These are phyloP conservation scores for Heliconius congener DNA, from an alignment of 1,140 invertebrate genomes.

Conservation along the genomic window DNA sequence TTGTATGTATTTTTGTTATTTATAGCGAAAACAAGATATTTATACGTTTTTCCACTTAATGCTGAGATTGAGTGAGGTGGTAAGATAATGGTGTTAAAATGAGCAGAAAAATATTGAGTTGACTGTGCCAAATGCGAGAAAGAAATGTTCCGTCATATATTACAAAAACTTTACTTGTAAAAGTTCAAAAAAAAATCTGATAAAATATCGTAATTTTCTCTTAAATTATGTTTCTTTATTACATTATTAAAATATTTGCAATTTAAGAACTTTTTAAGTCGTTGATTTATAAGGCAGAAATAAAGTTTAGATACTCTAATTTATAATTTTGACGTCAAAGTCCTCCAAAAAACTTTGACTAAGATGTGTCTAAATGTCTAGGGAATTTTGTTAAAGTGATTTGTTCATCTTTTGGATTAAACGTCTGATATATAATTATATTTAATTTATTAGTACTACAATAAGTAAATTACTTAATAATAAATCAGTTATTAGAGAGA, in stretches of 20 bases:
- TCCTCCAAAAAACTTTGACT: neutral
- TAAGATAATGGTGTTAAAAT: too few relatives aligned
- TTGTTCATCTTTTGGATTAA: neutral
- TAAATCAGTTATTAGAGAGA: too few relatives aligned
- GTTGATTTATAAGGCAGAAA: slow-evolving; percentile 12
- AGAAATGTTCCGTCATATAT: too few relatives aligned
- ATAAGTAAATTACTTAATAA: too few relatives aligned
- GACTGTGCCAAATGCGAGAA: too few relatives aligned
- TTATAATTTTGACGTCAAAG: neutral
- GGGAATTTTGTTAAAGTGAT: neutral
- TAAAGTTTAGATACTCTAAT: neutral
- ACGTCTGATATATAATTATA: neutral
- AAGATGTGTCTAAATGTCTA: slow-evolving; percentile 8
- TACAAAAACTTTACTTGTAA: neutral
- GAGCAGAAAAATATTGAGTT: too few relatives aligned
- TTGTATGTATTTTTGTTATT: too few relatives aligned
- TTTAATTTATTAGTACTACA: neutral
- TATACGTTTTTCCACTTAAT: too few relatives aligned
- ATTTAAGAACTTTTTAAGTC: neutral
- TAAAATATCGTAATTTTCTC: neutral
- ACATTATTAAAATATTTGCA: slow-evolving; percentile 1
- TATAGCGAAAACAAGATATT: too few relatives aligned
- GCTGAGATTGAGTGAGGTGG: too few relatives aligned
- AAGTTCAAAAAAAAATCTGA: neutral
- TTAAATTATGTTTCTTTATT: slow-evolving; percentile 1